Percentiles rank a stretch among this genome's conserved stretches.
Evolutionary conservation across 2,113 vertebrate species (phyloP).

Genomic region (Meleagris gallopavo): DNA sequence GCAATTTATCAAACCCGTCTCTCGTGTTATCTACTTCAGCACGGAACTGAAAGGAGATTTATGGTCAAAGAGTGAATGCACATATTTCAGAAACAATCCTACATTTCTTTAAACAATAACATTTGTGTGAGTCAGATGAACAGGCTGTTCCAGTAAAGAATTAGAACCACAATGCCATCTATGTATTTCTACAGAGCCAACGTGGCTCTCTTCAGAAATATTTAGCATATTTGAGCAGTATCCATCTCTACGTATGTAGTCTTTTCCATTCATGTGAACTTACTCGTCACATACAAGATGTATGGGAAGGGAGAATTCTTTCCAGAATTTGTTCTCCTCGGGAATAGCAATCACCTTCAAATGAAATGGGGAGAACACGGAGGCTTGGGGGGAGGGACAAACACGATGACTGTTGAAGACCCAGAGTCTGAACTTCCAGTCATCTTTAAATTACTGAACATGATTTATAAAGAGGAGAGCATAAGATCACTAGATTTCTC

Average conservation of each 20-base stretch:
- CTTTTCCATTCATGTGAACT: background rate
- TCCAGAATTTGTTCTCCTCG: background rate
- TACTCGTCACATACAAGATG: background rate
- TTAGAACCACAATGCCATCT: background rate
- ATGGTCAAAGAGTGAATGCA: background rate
- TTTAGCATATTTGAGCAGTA: background rate
- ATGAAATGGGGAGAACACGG: background rate
- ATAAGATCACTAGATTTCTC: background rate
- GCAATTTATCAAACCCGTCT: constrained; percentile 32
- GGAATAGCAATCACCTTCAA: background rate
- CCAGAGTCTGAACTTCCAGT: background rate
- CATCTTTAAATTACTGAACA: background rate
- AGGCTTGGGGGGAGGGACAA: rapidly evolving
- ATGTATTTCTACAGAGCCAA: background rate
- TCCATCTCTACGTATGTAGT: background rate
- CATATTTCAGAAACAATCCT: constrained; percentile 30
- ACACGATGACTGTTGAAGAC: background rate
- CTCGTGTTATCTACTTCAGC: background rate
- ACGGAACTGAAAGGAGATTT: constrained; percentile 25
- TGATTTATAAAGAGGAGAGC: background rate
- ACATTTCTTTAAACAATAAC: constrained; percentile 30
- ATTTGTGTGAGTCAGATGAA: constrained; percentile 5
- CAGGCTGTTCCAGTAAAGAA: background rate
- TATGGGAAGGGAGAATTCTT: background rate
- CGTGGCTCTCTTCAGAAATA: rapidly evolving